These are phyloP conservation scores for Sesamia inferens DNA, from an alignment of 2,888 invertebrate species.

Conservation along the genomic window DNA sequence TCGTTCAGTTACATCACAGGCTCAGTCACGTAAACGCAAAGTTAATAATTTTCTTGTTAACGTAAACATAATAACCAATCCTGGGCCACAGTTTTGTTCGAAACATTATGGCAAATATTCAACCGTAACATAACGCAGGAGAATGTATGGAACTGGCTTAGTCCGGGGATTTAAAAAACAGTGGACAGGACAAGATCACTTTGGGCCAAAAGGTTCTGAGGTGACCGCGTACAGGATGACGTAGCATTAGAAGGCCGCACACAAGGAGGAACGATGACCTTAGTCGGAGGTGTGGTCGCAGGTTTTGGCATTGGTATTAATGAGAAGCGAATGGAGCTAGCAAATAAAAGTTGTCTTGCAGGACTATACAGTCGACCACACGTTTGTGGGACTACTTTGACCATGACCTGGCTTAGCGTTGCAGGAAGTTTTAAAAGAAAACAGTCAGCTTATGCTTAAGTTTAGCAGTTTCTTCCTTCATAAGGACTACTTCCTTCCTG, in stretches of 20 bases:
- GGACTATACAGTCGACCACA: too few relatives aligned
- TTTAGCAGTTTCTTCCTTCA: too few relatives aligned
- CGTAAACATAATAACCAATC: slow-evolving; percentile 1
- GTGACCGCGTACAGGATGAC: background rate
- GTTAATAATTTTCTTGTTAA: slow-evolving; percentile 48
- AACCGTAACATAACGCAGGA: background rate
- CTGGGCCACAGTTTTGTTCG: slow-evolving; percentile 10
- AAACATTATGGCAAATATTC: slow-evolving; percentile 14
- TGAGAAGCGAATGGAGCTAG: too few relatives aligned
- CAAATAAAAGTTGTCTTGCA: too few relatives aligned
- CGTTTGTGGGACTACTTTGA: too few relatives aligned
- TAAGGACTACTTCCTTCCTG: too few relatives aligned
- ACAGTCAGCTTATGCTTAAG: too few relatives aligned
- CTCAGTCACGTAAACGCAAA: slow-evolving; percentile 39
- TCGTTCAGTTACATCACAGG: slow-evolving; percentile 20
- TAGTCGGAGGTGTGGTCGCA: background rate
- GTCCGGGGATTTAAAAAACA: background rate
- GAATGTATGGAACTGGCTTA: background rate
- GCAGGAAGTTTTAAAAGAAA: too few relatives aligned
- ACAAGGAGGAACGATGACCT: background rate
- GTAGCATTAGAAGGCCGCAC: background rate
- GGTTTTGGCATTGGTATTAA: too few relatives aligned
- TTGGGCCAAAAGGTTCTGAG: background rate
- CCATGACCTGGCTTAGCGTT: too few relatives aligned
- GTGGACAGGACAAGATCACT: background rate